These are phyloP conservation scores for Dasysyrphus tricinctus DNA, from an alignment of 2,888 invertebrate species.

Conservation along the genomic window DNA sequence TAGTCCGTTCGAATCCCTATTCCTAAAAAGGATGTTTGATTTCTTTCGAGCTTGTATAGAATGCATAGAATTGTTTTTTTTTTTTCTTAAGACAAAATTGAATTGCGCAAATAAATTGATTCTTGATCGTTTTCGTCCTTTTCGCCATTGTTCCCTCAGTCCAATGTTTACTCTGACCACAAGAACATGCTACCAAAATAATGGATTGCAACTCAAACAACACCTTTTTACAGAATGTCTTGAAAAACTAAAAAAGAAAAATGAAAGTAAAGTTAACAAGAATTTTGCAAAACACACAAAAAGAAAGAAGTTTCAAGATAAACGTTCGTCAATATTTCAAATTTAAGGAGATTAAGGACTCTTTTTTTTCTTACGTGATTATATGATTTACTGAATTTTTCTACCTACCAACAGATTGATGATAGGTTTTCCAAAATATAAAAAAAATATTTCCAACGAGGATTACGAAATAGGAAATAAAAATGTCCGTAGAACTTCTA, in stretches of 20 bases:
- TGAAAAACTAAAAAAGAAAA: neutral
- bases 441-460: conserved; percentile 32
- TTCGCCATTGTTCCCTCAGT: conserved; percentile 51
- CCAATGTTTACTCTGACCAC: conserved; percentile 73
- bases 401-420: conserved; percentile 20
- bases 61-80: neutral
- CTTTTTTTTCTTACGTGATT: conserved; percentile 57
- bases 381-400: conserved; percentile 45
- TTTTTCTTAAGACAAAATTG: conserved; percentile 33
- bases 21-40: conserved; percentile 50
- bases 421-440: conserved; percentile 29
- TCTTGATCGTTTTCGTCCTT: conserved; percentile 72
- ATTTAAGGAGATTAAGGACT: conserved; percentile 69
- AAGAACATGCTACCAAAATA: conserved; percentile 71
- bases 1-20: conserved; percentile 13
- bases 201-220: conserved; percentile 59
- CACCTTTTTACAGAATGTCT: conserved; percentile 33
- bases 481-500: conserved; percentile 58
- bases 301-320: conserved; percentile 35
- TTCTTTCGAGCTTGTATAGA: conserved; percentile 26
- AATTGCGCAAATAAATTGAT: conserved; percentile 75
- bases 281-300: conserved; percentile 62
- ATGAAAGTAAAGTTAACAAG: conserved; percentile 66
- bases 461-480: conserved; percentile 72
- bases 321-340: conserved; percentile 65